Evolutionary conservation across 2,797 vertebrate genomes (phyloP).

Genomic region (Manis javanica): DNA sequence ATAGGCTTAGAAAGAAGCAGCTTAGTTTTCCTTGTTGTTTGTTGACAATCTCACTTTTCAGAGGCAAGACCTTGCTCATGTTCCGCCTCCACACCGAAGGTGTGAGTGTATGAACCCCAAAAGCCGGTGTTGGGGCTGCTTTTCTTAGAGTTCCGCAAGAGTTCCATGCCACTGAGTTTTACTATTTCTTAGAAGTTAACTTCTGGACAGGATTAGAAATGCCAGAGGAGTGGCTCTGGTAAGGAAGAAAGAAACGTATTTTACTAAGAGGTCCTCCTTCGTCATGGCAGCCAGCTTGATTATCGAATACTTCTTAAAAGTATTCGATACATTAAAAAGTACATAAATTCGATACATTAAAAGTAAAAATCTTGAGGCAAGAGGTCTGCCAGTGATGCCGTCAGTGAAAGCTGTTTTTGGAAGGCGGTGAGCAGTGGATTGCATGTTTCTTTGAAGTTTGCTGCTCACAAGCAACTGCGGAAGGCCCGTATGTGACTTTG

Average conservation of each 20-base stretch:
- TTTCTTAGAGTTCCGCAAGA: conserved; percentile 9
- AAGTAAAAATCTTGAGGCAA: background rate
- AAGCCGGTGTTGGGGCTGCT: background rate
- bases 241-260: background rate
- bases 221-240: background rate
- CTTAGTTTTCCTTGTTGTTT: background rate
- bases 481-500: background rate
- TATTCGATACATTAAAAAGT: no score
- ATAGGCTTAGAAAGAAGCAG: background rate
- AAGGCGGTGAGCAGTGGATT: background rate
- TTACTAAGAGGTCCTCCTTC: background rate
- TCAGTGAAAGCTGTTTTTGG: background rate
- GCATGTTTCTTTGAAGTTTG: background rate
- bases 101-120: background rate
- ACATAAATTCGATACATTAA: no score
- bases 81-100: background rate
- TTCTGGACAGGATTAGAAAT: background rate
- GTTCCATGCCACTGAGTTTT: background rate
- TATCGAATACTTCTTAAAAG: background rate
- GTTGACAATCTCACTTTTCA: background rate
- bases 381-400: background rate
- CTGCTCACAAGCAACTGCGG: background rate
- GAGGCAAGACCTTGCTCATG: background rate
- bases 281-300: background rate
- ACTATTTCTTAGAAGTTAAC: background rate